Base-by-base conservation (phyloP, 2,113 vertebrate species). In the Empidonax traillii region DNA sequence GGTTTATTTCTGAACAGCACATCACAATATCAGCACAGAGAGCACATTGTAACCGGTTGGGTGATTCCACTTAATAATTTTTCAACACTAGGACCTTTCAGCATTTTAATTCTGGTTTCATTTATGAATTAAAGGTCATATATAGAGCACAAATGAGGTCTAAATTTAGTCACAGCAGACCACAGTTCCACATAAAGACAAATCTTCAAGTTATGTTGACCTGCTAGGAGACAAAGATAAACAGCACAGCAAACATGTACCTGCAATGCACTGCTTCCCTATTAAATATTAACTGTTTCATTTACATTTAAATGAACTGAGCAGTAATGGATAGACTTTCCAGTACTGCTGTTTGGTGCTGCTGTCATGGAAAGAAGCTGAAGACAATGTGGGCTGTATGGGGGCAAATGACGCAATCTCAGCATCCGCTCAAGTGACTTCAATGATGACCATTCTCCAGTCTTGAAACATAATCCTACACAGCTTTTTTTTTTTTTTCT, bases 121-220 rank as follows among this genome's bases (percentile, higher is more conserved):
- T 94, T 98, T 95, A 96, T 87, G 97, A 98, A 98, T 98, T 98
- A 96, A 98, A 98, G 98, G 97, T 98, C 98, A 98, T 98, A 98
- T 98, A 99, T 95, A 98, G 98, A 98, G 98, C 98, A 98, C 98
- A 98, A 94, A 98, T 98, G 98, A 99, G 98, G 98, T 98, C 98
- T 99, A 98, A 98, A 98, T 98, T 98, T 98, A 98, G 98, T 98
- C 98, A 98, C 98, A 96, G 98, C 98, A 97, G 98, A 98, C 97
- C 98, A 97, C 80, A 95, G 98, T 97, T 98, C 97, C 97, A 98
- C 97, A 98, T 98, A 98, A 98, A 98, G 98, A 99, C 98, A 98
- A 96, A 98, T 99, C 98, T 98, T 99, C 98, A 98, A 98, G 98
- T 98, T 98, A 99, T 96, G 98, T 96, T 98, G 98, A 98, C 98